These are phyloP conservation scores for Drosophila mimica DNA, from an alignment of 2,888 invertebrate species.

Conservation along the genomic window DNA sequence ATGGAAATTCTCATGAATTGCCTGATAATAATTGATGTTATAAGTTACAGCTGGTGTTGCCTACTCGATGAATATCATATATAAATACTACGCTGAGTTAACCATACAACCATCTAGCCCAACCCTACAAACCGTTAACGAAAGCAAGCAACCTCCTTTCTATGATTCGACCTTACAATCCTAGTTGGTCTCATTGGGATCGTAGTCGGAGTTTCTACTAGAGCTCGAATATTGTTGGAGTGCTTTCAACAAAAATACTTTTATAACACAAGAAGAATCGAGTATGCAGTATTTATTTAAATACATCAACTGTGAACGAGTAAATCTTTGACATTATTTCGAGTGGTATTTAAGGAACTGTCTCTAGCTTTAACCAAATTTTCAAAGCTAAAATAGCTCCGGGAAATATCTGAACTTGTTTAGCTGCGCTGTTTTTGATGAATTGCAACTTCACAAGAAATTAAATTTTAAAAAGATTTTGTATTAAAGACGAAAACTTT, in stretches of 20 bases:
- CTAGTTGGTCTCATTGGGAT: background rate
- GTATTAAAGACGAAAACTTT: background rate
- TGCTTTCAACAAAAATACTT: background rate
- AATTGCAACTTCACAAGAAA: background rate
- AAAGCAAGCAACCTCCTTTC: background rate
- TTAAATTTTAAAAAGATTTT: background rate
- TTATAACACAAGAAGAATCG: background rate
- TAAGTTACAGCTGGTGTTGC: conserved; percentile 7
- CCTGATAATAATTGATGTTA: background rate
- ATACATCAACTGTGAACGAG: background rate
- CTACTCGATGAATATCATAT: conserved; percentile 5
- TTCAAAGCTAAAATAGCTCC: background rate
- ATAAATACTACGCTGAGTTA: conserved; percentile 17
- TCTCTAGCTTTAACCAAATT: background rate
- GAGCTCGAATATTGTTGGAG: background rate
- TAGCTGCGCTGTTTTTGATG: background rate
- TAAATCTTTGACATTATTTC: background rate
- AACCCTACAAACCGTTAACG: background rate
- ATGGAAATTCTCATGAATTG: background rate
- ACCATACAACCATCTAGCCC: background rate
- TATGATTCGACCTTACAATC: background rate
- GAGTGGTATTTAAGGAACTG: background rate
- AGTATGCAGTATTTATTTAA: background rate
- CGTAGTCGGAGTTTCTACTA: background rate
- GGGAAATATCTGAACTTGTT: background rate